Base-by-base conservation (phyloP, 2,888 invertebrate species). In the Acleris laterana region DNA sequence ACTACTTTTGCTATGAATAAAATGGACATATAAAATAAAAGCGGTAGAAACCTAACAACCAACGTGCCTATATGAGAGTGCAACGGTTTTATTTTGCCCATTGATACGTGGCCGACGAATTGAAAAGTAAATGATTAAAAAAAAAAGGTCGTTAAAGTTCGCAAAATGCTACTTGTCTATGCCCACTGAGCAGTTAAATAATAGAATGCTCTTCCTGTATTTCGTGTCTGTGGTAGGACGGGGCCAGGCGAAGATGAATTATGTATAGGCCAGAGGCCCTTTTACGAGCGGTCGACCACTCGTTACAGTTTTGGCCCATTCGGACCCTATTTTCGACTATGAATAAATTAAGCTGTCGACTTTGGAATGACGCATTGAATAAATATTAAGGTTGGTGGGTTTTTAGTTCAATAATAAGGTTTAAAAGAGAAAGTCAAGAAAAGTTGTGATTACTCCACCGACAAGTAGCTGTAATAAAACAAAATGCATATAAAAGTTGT, bases 251-350 rank as follows among this genome's bases (percentile, higher is more conserved):
- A 72, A 69, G 73, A 82, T 85, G 82, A 85, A 85, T 84, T 82
- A 85, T 83, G 82, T 62, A 66, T 66, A 32, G 61, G 57, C 66
- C 66, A 52, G 55, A 62, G 66, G 57, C 56, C 44, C 61, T 66
- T 66, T 62, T 69, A 70, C 66, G 69, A 70, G 66, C 69, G 42
- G 67, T 67, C 59, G 68, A 48, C 61, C 51, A 64, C 68, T 68
- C 62, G 71, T 62, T 70, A 70, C 68, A 22, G 49, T 66, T 63
- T 76, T 71, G 70, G 72, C 74, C 72, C 69, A 81, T 77, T 79
- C 74, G 72, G 69, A 81, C 80, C 79, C 77, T 81, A 85, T 86
- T 87, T 84, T 78, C 75, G 72, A 77, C 77, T 75, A 82, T 84
- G 82, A 85, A 85, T 86, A 85, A 81, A 83, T 85, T 84, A 83